Evolutionary conservation across 2,113 vertebrate genomes (phyloP), one percentile per base, ranked within the genome.

Genomic region (Crotalus viridis): DNA sequence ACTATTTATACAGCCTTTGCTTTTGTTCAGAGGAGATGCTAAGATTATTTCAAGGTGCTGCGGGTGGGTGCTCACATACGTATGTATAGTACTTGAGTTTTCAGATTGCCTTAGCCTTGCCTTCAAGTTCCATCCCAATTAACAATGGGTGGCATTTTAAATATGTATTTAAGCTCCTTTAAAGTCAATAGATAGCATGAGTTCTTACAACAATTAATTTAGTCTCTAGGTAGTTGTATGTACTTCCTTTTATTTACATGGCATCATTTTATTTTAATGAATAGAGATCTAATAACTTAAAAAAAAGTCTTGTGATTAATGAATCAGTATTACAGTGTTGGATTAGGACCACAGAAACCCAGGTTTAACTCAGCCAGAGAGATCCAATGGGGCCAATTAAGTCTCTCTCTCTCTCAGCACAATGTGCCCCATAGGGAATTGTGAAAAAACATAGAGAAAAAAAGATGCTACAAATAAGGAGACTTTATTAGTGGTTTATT

Each of bases 11-110:
- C 93, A 95, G 94, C 93, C 93, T 97, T 97, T 96, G 94, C 95
- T 81, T 81, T 81, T 95, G 95, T 97, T 97, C 96, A 94, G 96
- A 94, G 95, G 96, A 97, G 96, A 96, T 94, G 93, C 96, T 95
- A 96, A 95, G 97, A 97, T 96, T 95, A 95, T 88, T 97, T 96
- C 96, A 97, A 97, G 96, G 95, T 96, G 94, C 94, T 52, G 2
- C 24, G n/a, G 26, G 74, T 85, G 74, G 48, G 54, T 39, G 87
- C 91, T 93, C 95, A 69, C 33, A 43, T 92, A 91, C 90, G 74
- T 0, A 1, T 81, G 92, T 93, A 91, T 85, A 93, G 10, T 26
- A 13, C 87, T 89, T 57, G 54, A 57, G 33, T 57, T 56, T 89
- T 57, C n/a, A 43, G 33, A 4, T 56, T 89, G n/a, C n/a, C 9